Evolutionary conservation across 1,140 invertebrate species (phyloP).

Genomic region (Vanessa tameamea): DNA sequence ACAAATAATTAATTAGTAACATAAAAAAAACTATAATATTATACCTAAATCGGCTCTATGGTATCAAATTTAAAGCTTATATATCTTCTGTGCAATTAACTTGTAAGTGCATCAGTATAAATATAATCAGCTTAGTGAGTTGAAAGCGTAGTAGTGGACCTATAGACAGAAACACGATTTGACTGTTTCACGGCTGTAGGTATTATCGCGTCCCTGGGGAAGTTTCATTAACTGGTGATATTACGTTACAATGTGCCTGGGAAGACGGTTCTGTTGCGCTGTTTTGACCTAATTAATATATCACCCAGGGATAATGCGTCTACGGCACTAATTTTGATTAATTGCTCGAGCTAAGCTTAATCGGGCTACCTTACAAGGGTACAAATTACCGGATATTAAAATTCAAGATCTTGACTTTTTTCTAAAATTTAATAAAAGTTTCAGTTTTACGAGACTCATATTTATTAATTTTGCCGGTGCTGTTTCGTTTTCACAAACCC

Average conservation of each 20-base stretch:
- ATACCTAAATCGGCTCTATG: too few relatives aligned
- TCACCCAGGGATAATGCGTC: slow-evolving; percentile 59
- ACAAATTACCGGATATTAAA: slow-evolving; percentile 23
- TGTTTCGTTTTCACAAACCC: too few relatives aligned
- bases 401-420: neutral
- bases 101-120: too few relatives aligned
- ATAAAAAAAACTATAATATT: neutral
- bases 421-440: too few relatives aligned
- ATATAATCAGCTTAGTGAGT: neutral
- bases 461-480: too few relatives aligned
- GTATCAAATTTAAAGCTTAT: neutral
- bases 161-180: slow-evolving; percentile 33
- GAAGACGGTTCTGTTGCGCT: slow-evolving; percentile 55
- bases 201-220: slow-evolving; percentile 50
- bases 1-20: neutral
- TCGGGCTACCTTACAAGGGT: slow-evolving; percentile 28
- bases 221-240: slow-evolving; percentile 67
- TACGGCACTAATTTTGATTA: slow-evolving; percentile 63
- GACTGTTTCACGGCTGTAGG: slow-evolving; percentile 45
- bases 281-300: slow-evolving; percentile 74
- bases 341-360: slow-evolving; percentile 47
- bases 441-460: too few relatives aligned
- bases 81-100: neutral
- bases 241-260: slow-evolving; percentile 62
- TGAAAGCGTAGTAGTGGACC: slow-evolving; percentile 1